Conservation (phyloP, 1,140 invertebrate species). For the Oncopeltus fasciatus region DNA sequence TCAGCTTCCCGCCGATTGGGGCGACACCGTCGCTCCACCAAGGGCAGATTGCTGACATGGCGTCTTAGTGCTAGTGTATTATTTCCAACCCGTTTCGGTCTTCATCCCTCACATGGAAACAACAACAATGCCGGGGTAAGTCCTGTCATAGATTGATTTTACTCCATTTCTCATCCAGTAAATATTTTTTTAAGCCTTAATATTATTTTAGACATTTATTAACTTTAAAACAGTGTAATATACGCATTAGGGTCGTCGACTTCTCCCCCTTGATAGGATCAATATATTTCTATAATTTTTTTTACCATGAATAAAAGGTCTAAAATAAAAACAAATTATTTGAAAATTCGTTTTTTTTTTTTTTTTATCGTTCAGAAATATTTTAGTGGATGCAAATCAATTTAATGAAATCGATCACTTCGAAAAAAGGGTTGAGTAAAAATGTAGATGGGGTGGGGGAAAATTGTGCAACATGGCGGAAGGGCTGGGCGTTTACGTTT, state of each 20-base stretch:
- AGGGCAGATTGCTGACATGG: slow-evolving; percentile 22
- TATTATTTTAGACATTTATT: too few species aligned
- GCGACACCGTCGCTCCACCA: slow-evolving; percentile 2
- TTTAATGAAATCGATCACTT: slow-evolving; percentile 14
- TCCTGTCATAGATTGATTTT: background rate
- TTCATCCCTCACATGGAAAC: slow-evolving; percentile 15
- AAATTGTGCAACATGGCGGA: slow-evolving; percentile 25
- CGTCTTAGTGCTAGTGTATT: slow-evolving; percentile 13
- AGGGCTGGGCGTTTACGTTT: slow-evolving; percentile 21
- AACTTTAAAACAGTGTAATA: slow-evolving; percentile 17
- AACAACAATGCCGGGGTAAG: slow-evolving; percentile 17
- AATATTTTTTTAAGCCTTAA: too few species aligned
- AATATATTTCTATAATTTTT: slow-evolving; percentile 18
- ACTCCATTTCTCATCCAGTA: slow-evolving; percentile 2
- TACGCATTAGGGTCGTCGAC: slow-evolving; percentile 24
- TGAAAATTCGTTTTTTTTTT: background rate
- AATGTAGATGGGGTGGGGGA: slow-evolving; percentile 19
- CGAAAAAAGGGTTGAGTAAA: slow-evolving; percentile 23
- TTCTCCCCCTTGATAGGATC: slow-evolving; percentile 18
- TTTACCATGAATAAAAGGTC: background rate
- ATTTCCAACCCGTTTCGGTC: slow-evolving; percentile 17
- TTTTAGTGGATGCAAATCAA: background rate
- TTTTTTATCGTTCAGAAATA: background rate
- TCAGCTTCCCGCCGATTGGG: slow-evolving; percentile 12
- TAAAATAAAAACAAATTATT: background rate